These are phyloP conservation scores for Antheraea mylitta DNA, from an alignment of 1,140 invertebrate genomes.

Conservation along the genomic window DNA sequence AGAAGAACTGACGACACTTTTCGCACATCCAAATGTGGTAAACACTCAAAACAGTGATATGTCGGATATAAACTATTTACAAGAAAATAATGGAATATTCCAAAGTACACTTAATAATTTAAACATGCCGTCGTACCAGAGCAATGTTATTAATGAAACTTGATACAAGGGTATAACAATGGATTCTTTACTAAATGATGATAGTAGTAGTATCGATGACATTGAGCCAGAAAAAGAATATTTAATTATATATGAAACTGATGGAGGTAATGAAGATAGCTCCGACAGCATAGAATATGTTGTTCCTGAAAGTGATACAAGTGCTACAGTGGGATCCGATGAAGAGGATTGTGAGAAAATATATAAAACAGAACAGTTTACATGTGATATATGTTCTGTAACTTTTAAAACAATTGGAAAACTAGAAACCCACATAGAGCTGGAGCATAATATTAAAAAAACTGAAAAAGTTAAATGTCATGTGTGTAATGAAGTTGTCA, in stretches of 20 bases:
- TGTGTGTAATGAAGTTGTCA: slow-evolving; percentile 15
- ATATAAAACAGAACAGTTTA: background rate
- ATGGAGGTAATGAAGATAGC: slow-evolving; percentile 1
- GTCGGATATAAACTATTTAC: background rate
- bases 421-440: slow-evolving; percentile 6
- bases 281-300: background rate
- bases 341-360: slow-evolving; percentile 14
- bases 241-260: slow-evolving; percentile 1
- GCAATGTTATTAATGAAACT: background rate
- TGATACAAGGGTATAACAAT: background rate
- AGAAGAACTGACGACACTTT: slow-evolving; percentile 16
- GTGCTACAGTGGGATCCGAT: slow-evolving; percentile 16
- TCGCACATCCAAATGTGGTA: background rate
- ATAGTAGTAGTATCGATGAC: background rate
- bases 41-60: background rate
- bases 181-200: background rate
- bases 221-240: slow-evolving; percentile 7
- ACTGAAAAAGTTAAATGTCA: slow-evolving; percentile 15
- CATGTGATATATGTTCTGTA: background rate
- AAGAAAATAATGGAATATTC: background rate
- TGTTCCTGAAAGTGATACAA: background rate
- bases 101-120: background rate
- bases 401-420: slow-evolving; percentile 3
- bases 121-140: background rate
- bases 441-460: slow-evolving; percentile 8